Conservation (phyloP, 2,113 vertebrate genomes). For the Rhineura floridana region DNA sequence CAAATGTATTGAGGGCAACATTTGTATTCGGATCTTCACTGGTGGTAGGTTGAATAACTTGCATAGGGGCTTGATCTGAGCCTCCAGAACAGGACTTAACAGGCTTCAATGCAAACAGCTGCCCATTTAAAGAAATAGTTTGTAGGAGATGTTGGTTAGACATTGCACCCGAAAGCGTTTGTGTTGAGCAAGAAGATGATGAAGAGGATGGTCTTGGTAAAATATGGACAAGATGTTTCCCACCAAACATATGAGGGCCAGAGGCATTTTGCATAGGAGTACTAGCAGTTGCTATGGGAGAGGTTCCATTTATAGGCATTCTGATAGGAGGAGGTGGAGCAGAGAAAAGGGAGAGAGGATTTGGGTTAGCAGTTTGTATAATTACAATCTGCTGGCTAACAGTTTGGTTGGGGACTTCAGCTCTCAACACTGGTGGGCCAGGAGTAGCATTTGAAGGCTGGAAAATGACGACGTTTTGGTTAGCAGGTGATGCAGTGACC, state of each 20-base stretch:
- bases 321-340: slow-evolving; percentile 80
- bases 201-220: slow-evolving; percentile 88
- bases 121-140: slow-evolving; percentile 95
- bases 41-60: slow-evolving; percentile 93
- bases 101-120: slow-evolving; percentile 94
- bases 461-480: slow-evolving; percentile 92
- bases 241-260: slow-evolving; percentile 86
- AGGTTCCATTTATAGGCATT: slow-evolving; percentile 73
- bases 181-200: slow-evolving; percentile 70
- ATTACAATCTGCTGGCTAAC: slow-evolving; percentile 97
- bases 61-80: slow-evolving; percentile 86
- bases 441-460: slow-evolving; percentile 88
- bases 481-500: slow-evolving; percentile 81
- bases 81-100: slow-evolving; percentile 88
- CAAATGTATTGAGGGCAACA: slow-evolving; percentile 93
- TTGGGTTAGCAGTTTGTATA: slow-evolving; percentile 92
- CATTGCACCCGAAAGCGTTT: slow-evolving; percentile 75
- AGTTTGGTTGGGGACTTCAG: slow-evolving; percentile 85
- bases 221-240: slow-evolving; percentile 96
- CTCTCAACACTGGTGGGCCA: slow-evolving; percentile 82
- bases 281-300: slow-evolving; percentile 74
- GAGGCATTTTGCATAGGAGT: slow-evolving; percentile 74
- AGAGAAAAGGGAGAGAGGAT: slow-evolving; percentile 80
- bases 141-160: slow-evolving; percentile 85
- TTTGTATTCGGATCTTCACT: slow-evolving; percentile 93